phyloP scores from a whole-genome alignment of 2,888 invertebrate genomes.

The Lasius platythorax region DNA sequence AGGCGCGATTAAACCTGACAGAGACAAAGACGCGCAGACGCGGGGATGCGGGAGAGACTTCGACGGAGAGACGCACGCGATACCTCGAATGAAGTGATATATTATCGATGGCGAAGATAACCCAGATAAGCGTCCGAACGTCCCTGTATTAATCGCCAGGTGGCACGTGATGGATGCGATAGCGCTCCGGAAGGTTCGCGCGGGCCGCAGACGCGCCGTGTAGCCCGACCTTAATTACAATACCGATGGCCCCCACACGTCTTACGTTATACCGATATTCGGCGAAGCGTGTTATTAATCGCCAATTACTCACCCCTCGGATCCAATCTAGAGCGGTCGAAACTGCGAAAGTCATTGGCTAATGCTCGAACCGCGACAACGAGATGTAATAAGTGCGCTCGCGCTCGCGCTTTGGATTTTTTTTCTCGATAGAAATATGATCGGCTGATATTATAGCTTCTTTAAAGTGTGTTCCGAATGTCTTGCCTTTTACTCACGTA shows the following conservation, averaged over 20 bases:
- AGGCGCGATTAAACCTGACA: slow-evolving; percentile 52
- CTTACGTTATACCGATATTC: slow-evolving; percentile 74
- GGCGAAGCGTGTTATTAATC: slow-evolving; percentile 81
- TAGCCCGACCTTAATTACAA: slow-evolving; percentile 79
- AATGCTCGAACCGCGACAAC: slow-evolving; percentile 39
- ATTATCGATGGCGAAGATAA: slow-evolving; percentile 75
- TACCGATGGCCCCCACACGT: slow-evolving; percentile 71
- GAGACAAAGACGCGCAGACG: slow-evolving; percentile 41
- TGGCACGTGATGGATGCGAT: slow-evolving; percentile 80
- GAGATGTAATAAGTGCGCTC: neutral
- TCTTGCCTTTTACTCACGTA: neutral
- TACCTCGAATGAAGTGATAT: slow-evolving; percentile 67
- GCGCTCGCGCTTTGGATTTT: no score
- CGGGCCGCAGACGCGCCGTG: slow-evolving; percentile 57
- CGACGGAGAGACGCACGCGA: slow-evolving; percentile 38
- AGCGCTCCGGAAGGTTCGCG: slow-evolving; percentile 63
- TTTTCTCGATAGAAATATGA: neutral
- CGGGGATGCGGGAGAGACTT: neutral
- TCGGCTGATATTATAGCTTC: neutral
- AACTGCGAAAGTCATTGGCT: slow-evolving; percentile 74
- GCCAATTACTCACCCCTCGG: slow-evolving; percentile 80
- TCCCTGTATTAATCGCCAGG: slow-evolving; percentile 79
- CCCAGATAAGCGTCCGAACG: slow-evolving; percentile 71
- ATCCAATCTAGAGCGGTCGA: slow-evolving; percentile 79
- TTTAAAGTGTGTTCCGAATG: neutral